These are phyloP conservation scores for Pseudanteris insignis DNA, from an alignment of 2,888 invertebrate species.

Conservation along the genomic window DNA sequence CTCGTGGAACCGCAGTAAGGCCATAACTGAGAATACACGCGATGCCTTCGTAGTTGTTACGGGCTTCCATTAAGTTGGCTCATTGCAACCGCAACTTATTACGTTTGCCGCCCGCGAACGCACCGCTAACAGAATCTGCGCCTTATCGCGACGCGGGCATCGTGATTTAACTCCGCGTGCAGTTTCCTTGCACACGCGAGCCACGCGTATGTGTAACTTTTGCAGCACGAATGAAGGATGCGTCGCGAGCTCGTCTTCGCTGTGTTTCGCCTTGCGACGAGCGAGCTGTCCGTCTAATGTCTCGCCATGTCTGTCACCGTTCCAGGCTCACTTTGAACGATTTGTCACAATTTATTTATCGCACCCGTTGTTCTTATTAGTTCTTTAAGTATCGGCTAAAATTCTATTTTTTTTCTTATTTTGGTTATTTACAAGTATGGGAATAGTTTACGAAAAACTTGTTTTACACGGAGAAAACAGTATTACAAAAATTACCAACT, in stretches of 20 bases:
- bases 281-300: too few species aligned
- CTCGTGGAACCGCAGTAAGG: slow-evolving; percentile 34
- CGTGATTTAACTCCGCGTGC: slow-evolving; percentile 46
- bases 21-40: slow-evolving; percentile 26
- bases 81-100: slow-evolving; percentile 40
- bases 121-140: slow-evolving; percentile 41
- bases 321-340: too few species aligned
- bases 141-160: slow-evolving; percentile 44
- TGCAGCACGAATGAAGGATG: slow-evolving; percentile 27
- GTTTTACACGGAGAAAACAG: too few species aligned
- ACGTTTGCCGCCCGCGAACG: slow-evolving; percentile 40
- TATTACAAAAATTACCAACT: too few species aligned
- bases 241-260: background rate
- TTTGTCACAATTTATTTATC: too few species aligned
- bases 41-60: slow-evolving; percentile 43
- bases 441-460: too few species aligned
- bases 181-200: slow-evolving; percentile 43
- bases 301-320: too few species aligned
- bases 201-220: slow-evolving; percentile 40
- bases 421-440: too few species aligned
- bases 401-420: too few species aligned
- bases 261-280: too few species aligned
- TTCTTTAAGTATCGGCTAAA: too few species aligned
- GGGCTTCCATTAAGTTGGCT: slow-evolving; percentile 51
- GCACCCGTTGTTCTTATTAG: too few species aligned